These are phyloP conservation scores for Smithornis capensis DNA, from an alignment of 2,113 vertebrate genomes.

Conservation along the genomic window DNA sequence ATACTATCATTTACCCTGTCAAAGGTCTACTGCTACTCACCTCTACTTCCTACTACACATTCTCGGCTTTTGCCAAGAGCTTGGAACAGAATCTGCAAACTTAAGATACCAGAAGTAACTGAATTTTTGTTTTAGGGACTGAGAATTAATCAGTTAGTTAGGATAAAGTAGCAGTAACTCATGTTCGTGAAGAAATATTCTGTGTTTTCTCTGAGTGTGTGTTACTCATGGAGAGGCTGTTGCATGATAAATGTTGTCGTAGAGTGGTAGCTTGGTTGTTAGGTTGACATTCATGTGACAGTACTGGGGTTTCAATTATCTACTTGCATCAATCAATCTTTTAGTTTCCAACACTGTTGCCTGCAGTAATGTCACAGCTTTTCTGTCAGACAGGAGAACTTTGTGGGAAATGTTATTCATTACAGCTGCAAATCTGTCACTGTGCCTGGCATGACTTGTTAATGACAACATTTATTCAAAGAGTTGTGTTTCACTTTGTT, in stretches of 20 bases:
- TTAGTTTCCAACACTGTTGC: conserved; percentile 74
- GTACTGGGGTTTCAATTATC: conserved; percentile 80
- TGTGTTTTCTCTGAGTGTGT: not conserved
- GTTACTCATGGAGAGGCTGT: conserved; percentile 41
- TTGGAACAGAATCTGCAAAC: not conserved
- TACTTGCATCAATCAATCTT: conserved; percentile 80
- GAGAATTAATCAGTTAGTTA: not conserved
- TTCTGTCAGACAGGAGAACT: conserved; percentile 81
- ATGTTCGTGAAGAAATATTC: conserved; percentile 27
- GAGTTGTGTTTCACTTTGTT: conserved; percentile 79
- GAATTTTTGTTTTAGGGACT: not conserved
- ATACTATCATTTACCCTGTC: not conserved
- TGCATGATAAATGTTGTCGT: conserved; percentile 69
- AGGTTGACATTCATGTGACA: conserved; percentile 69
- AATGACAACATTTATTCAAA: conserved; percentile 86
- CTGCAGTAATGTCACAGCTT: conserved; percentile 81
- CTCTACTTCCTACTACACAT: not conserved
- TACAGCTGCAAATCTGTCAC: conserved; percentile 85
- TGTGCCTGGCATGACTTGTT: conserved; percentile 76
- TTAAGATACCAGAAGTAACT: not conserved
- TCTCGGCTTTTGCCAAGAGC: not conserved
- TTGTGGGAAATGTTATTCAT: conserved; percentile 83
- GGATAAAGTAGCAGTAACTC: conserved; percentile 20
- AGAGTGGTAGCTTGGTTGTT: conserved; percentile 65
- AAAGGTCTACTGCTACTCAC: not conserved